Conservation (phyloP, 2,113 vertebrate genomes). For the Lanius collurio region DNA sequence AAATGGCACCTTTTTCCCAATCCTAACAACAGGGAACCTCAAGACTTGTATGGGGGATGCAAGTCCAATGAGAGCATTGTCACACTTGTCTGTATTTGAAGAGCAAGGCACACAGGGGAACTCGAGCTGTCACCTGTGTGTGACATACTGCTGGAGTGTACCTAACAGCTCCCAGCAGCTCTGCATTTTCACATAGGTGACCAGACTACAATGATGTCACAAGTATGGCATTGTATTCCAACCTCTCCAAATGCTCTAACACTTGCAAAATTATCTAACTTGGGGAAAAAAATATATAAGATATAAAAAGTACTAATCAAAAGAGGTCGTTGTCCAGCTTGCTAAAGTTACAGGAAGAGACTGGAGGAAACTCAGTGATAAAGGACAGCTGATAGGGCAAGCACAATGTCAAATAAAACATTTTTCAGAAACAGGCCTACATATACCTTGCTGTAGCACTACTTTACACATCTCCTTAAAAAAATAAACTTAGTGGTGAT, state of each 20-base stretch:
- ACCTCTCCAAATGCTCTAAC: neutral
- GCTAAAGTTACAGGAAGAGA: neutral
- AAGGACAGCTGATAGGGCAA: neutral
- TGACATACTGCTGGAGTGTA: too few relatives aligned
- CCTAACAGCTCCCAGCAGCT: neutral
- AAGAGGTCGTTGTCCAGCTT: neutral
- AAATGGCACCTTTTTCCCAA: neutral
- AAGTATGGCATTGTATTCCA: neutral
- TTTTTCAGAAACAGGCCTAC: neutral
- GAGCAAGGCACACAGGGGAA: neutral
- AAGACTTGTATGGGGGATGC: neutral
- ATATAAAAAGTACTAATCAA: neutral
- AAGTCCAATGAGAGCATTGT: accelerated
- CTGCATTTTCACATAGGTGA: neutral
- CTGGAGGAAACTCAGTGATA: neutral
- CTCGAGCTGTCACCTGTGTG: too few relatives aligned
- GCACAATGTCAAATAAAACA: neutral
- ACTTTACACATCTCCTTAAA: neutral
- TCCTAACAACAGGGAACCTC: neutral
- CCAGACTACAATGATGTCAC: neutral
- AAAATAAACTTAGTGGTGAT: neutral
- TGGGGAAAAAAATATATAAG: neutral
- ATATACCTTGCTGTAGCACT: neutral
- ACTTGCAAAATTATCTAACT: neutral
- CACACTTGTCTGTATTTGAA: neutral